A percentile compares a stretch with the other conserved stretches of the same genome.
Conservation (phyloP, 2,113 vertebrate species). For the Grammomys surdaster region DNA sequence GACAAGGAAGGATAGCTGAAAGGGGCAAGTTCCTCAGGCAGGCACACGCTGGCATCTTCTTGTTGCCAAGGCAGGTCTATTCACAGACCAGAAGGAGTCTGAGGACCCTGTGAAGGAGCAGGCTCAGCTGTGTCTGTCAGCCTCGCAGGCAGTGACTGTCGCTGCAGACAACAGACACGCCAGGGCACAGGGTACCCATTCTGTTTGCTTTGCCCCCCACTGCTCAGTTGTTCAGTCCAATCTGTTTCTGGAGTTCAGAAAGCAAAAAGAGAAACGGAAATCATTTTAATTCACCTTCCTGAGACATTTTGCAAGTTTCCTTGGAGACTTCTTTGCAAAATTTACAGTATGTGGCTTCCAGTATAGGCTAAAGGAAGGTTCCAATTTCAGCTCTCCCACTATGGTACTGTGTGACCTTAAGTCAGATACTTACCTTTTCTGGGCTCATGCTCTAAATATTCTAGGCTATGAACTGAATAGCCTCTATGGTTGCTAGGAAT, state of each 20-base stretch:
- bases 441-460: slow-evolving; percentile 5
- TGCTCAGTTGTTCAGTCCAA: slow-evolving; percentile 77
- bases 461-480: background rate
- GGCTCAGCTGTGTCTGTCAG: slow-evolving; percentile 78
- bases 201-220: slow-evolving; percentile 72
- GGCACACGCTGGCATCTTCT: background rate
- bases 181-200: slow-evolving; percentile 53
- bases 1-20: background rate
- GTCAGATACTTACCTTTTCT: background rate
- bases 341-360: slow-evolving; percentile 21
- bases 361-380: background rate
- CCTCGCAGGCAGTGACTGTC: slow-evolving; percentile 64
- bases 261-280: slow-evolving; percentile 71
- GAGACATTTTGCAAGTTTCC: slow-evolving; percentile 38
- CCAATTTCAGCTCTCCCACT: background rate
- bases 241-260: slow-evolving; percentile 80
- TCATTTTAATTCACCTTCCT: slow-evolving; percentile 45
- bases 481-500: background rate
- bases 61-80: background rate
- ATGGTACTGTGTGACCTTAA: background rate
- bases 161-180: slow-evolving; percentile 78
- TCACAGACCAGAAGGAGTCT: slow-evolving; percentile 78
- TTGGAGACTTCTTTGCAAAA: slow-evolving; percentile 22
- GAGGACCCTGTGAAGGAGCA: slow-evolving; percentile 73
- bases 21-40: background rate